phyloP scores from a whole-genome alignment of 2,113 vertebrate genomes.

The Egretta garzetta region DNA sequence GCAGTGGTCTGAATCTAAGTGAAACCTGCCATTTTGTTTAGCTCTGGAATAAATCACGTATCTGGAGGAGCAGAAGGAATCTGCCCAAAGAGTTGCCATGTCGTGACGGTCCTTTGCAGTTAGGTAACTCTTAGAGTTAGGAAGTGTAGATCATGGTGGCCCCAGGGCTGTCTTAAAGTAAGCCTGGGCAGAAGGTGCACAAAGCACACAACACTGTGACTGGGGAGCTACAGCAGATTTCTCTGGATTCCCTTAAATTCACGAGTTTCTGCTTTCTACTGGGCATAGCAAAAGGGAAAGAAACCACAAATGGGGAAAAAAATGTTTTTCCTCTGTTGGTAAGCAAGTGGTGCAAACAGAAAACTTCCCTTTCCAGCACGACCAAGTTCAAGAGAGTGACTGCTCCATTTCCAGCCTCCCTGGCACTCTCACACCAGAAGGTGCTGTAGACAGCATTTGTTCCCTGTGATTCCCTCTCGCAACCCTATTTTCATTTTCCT shows the following conservation, averaged over 20 bases:
- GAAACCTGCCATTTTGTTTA: neutral
- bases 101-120: neutral
- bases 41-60: neutral
- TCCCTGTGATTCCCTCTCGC: neutral
- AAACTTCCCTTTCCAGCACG: neutral
- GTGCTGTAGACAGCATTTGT: neutral
- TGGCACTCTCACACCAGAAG: neutral
- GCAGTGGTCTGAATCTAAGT: neutral
- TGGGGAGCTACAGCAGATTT: neutral
- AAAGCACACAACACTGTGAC: neutral
- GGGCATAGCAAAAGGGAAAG: neutral
- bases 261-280: neutral
- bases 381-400: neutral
- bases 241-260: neutral
- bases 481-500: neutral
- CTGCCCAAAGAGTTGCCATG: accelerated
- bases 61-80: neutral
- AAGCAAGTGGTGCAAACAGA: neutral
- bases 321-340: neutral
- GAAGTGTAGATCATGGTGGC: neutral
- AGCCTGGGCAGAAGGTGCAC: neutral
- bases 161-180: neutral
- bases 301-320: neutral
- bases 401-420: neutral
- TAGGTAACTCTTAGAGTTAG: neutral